Conservation (phyloP, 2,888 invertebrate species). For the Acutogordius australiensis region DNA sequence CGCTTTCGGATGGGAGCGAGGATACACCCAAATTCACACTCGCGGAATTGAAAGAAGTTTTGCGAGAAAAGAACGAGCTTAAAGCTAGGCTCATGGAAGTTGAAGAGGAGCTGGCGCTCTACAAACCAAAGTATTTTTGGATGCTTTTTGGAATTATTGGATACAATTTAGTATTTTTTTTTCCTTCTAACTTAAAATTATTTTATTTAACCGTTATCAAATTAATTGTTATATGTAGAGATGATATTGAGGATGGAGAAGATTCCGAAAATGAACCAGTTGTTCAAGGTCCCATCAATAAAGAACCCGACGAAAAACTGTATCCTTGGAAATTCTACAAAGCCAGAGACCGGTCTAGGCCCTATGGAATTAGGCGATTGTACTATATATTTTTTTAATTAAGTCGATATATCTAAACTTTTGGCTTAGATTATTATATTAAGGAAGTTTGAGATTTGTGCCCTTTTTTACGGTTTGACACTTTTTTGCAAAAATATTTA, state of each 20-base stretch:
- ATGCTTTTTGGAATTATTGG: too few species aligned
- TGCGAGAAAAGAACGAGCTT: slow-evolving; percentile 66
- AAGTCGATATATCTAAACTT: too few species aligned
- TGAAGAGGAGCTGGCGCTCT: slow-evolving; percentile 57
- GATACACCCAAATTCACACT: slow-evolving; percentile 52
- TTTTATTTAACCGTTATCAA: too few species aligned
- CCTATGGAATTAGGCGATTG: slow-evolving; percentile 7
- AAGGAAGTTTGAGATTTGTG: too few species aligned
- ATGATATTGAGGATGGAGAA: neutral
- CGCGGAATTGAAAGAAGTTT: slow-evolving; percentile 49
- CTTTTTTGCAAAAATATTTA: too few species aligned
- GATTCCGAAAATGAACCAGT: slow-evolving; percentile 32
- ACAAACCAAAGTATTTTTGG: slow-evolving; percentile 33
- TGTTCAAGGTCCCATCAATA: slow-evolving; percentile 79
- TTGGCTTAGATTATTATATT: too few species aligned
- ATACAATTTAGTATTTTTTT: too few species aligned
- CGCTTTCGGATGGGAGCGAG: slow-evolving; percentile 12
- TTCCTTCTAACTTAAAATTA: too few species aligned
- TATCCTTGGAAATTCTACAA: slow-evolving; percentile 41
- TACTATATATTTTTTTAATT: neutral
- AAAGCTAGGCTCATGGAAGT: slow-evolving; percentile 64
- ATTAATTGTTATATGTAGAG: too few species aligned
- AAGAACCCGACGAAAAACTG: slow-evolving; percentile 74
- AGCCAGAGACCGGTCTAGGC: neutral
- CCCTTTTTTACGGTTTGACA: too few species aligned